Evolutionary conservation across 2,113 vertebrate species (phyloP).

Genomic region (Daubentonia madagascariensis): DNA sequence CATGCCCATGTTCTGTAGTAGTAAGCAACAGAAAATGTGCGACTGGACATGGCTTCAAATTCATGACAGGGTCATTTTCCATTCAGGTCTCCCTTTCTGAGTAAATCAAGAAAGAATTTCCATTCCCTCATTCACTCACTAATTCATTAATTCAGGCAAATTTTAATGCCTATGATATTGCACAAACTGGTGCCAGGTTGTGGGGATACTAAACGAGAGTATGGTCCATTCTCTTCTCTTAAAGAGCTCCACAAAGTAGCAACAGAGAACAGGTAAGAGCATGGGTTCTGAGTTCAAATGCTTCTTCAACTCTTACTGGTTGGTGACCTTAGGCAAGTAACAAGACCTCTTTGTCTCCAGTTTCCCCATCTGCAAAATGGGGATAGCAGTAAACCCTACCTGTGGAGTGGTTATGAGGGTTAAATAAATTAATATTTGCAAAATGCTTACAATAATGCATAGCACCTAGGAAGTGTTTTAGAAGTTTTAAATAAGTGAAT

Average conservation of each 20-base stretch:
- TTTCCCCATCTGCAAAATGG: background rate
- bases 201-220: background rate
- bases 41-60: background rate
- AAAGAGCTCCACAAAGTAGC: background rate
- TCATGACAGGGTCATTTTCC: background rate
- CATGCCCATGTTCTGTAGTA: background rate
- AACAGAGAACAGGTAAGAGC: background rate
- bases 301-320: background rate
- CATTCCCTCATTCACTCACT: background rate
- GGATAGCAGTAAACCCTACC: fast-evolving
- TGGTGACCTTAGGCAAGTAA: background rate
- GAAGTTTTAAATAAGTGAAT: background rate
- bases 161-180: background rate
- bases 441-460: background rate
- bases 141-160: background rate
- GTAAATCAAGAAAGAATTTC: background rate
- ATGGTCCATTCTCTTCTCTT: background rate
- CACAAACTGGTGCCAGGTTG: background rate
- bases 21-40: background rate
- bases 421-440: background rate
- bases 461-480: background rate
- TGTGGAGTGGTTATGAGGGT: background rate
- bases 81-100: background rate
- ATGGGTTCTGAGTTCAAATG: background rate
- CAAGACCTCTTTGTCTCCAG: background rate